phyloP scores from a whole-genome alignment of 2,113 vertebrate species.

The Ammospiza nelsoni region DNA sequence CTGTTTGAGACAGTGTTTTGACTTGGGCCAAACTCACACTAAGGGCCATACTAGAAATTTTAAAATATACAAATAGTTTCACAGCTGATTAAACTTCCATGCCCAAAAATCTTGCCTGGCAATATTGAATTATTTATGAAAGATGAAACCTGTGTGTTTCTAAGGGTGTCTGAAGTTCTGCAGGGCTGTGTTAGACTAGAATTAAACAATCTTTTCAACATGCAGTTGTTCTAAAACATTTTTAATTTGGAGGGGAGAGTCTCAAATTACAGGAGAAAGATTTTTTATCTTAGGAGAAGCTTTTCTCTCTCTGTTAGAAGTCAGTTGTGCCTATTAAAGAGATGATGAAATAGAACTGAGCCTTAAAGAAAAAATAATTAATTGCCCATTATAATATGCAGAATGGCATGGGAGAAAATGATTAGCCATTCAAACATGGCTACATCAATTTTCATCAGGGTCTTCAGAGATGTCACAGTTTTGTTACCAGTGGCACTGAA shows the following conservation, averaged over 20 bases:
- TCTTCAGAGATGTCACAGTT: not conserved
- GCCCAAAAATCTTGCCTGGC: not conserved
- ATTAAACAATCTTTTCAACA: not conserved
- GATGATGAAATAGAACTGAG: not conserved
- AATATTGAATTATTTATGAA: not conserved
- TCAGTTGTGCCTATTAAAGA: not conserved
- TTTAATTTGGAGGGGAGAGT: not conserved
- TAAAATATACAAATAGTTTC: not conserved
- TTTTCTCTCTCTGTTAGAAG: not conserved
- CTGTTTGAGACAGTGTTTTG: not conserved
- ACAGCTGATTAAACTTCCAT: not conserved
- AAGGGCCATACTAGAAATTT: not conserved
- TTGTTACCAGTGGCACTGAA: not conserved
- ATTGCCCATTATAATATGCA: not conserved
- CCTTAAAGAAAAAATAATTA: not conserved
- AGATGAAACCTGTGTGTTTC: not conserved
- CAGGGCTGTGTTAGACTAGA: not conserved
- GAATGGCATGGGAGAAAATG: not conserved
- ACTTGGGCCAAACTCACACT: not conserved
- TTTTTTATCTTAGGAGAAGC: not conserved
- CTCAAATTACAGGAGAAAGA: not conserved
- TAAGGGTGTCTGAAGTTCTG: not conserved
- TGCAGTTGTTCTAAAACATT: not conserved
- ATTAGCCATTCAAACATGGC: not conserved
- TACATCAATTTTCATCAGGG: not conserved